Percentiles rank a stretch among this genome's conserved stretches.
These are phyloP conservation scores for Pteropus rufus DNA, from an alignment of 2,797 vertebrate species.

Conservation along the genomic window DNA sequence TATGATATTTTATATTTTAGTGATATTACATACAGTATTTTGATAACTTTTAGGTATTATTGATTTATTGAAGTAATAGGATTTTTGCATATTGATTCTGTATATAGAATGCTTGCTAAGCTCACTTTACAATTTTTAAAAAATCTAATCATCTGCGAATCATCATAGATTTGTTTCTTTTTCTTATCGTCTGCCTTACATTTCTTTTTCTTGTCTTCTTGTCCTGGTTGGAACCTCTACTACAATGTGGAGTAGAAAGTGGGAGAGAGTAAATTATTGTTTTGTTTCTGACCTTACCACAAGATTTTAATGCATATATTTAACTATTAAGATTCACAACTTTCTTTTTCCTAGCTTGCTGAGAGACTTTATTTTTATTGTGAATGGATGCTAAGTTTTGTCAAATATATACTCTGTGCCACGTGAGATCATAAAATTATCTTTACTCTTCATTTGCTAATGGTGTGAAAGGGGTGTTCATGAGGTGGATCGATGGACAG, in stretches of 20 bases:
- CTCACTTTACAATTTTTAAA: background rate
- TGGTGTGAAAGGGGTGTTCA: background rate
- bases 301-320: background rate
- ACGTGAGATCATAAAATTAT: background rate
- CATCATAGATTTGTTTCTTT: background rate
- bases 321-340: slow-evolving; percentile 2
- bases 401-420: background rate
- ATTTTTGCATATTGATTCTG: background rate
- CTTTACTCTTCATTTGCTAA: background rate
- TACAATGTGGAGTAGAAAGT: background rate
- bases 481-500: too few relatives aligned
- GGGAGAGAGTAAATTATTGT: background rate
- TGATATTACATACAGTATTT: background rate
- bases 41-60: background rate
- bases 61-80: background rate
- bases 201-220: background rate
- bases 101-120: background rate
- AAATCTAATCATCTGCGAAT: background rate
- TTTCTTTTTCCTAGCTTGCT: background rate
- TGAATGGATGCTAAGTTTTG: background rate
- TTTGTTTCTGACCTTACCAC: background rate
- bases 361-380: slow-evolving; percentile 22
- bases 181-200: background rate
- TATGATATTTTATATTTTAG: background rate
- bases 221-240: background rate